These are phyloP conservation scores for Popillia japonica DNA, from an alignment of 1,140 invertebrate species.

Conservation along the genomic window DNA sequence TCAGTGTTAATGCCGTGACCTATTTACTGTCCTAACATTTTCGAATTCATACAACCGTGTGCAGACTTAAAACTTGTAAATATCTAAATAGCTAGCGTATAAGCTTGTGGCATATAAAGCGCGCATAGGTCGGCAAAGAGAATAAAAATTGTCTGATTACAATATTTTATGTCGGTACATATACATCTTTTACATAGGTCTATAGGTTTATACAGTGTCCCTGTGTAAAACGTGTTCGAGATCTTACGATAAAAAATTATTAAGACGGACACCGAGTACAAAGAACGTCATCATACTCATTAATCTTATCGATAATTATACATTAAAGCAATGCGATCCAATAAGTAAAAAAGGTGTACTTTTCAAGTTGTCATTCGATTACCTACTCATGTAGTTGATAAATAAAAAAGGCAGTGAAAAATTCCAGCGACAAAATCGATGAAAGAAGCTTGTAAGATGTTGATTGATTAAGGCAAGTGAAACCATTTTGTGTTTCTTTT, in stretches of 20 bases:
- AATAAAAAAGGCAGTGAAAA: not conserved
- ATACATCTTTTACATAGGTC: not conserved
- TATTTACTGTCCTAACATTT: conserved; percentile 14
- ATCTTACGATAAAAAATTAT: conserved; percentile 13
- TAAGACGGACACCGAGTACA: not conserved
- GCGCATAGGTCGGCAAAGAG: not conserved
- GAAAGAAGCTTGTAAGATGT: not conserved
- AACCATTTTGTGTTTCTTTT: too few relatives aligned
- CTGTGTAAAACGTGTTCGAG: not conserved
- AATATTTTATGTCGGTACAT: not conserved
- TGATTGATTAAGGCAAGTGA: too few relatives aligned
- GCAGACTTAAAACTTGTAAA: not conserved
- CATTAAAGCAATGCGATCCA: not conserved
- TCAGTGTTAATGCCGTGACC: conserved; percentile 22
- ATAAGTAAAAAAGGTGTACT: not conserved
- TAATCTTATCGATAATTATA: conserved; percentile 3
- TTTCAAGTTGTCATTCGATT: not conserved
- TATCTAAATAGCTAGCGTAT: not conserved
- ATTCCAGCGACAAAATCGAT: not conserved
- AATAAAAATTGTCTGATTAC: not conserved
- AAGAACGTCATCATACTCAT: not conserved
- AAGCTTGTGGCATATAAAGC: not conserved
- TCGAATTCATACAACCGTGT: not conserved
- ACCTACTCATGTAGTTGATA: not conserved
- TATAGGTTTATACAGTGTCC: not conserved